Percentiles rank a stretch among this genome's conserved stretches.
phyloP scores from a whole-genome alignment of 2,113 vertebrate species.

The Cyanoliseus patagonus region DNA sequence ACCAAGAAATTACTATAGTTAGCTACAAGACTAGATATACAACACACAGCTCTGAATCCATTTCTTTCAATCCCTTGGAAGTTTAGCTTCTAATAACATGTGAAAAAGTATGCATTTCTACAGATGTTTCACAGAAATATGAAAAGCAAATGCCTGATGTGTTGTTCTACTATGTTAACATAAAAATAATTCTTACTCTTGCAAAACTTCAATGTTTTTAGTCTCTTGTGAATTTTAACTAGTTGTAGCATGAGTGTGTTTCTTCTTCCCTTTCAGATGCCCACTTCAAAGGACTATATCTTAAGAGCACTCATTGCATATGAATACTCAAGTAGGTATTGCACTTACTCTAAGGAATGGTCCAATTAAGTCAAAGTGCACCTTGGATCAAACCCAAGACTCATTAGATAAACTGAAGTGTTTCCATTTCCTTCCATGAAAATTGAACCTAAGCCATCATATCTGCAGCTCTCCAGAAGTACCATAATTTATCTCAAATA shows the following conservation, averaged over 20 bases:
- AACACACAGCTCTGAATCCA: fast-evolving
- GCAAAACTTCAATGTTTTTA: not conserved
- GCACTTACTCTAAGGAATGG: not conserved
- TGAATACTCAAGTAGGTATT: not conserved
- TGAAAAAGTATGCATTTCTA: not conserved
- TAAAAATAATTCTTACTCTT: not conserved
- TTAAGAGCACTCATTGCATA: not conserved
- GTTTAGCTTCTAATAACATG: not conserved
- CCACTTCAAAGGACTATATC: not conserved
- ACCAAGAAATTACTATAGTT: not conserved
- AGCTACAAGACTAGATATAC: not conserved
- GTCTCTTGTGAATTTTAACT: not conserved
- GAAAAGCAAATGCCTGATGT: not conserved
- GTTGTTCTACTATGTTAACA: not conserved
- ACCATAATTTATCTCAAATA: not conserved
- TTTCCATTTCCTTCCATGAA: not conserved
- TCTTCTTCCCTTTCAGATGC: not conserved
- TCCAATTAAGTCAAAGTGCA: conserved; percentile 16
- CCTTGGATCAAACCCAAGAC: not conserved
- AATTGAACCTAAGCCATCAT: not conserved
- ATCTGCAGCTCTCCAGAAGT: not conserved
- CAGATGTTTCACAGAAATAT: not conserved
- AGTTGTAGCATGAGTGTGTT: not conserved
- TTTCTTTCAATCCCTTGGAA: not conserved
- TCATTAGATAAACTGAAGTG: conserved; percentile 9